Evolutionary conservation across 2,888 invertebrate genomes (phyloP).

Genomic region (Artemia sinica): DNA sequence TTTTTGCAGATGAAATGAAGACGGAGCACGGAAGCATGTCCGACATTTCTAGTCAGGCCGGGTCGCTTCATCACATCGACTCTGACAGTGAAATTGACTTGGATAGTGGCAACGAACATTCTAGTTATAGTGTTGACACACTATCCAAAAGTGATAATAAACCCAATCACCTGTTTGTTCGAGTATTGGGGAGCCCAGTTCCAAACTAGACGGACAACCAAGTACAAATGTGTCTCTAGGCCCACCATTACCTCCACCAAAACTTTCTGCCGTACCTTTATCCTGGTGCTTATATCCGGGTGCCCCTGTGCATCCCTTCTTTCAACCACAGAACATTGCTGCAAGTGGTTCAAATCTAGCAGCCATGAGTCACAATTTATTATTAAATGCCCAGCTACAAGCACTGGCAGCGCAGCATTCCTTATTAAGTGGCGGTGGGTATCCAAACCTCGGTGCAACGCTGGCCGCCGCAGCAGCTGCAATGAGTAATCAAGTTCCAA

Average conservation of each 20-base stretch:
- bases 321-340: conserved; percentile 28
- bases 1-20: background rate
- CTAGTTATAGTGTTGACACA: background rate
- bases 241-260: conserved; percentile 75
- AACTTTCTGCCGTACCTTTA: conserved; percentile 79
- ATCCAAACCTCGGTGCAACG: conserved; percentile 36
- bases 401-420: conserved; percentile 75
- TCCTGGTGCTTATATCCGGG: conserved; percentile 65
- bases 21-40: conserved; percentile 8
- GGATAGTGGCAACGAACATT: conserved; percentile 4
- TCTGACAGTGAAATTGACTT: conserved; percentile 22
- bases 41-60: conserved; percentile 1
- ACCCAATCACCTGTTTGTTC: conserved; percentile 10
- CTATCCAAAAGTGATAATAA: conserved; percentile 3
- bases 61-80: conserved; percentile 16
- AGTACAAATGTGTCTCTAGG: conserved; percentile 41
- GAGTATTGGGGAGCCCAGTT: conserved; percentile 6
- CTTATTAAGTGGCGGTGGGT: conserved; percentile 43
- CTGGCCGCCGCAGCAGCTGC: conserved; percentile 24
- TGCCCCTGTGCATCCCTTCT: conserved; percentile 30
- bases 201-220: background rate
- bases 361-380: conserved; percentile 49
- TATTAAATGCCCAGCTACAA: conserved; percentile 65
- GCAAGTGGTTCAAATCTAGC: conserved; percentile 41
- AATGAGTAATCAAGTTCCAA: conserved; percentile 21